Percentiles rank a stretch among this genome's conserved stretches.
Conservation (phyloP, 2,113 vertebrate species). For the Macaca mulatta region DNA sequence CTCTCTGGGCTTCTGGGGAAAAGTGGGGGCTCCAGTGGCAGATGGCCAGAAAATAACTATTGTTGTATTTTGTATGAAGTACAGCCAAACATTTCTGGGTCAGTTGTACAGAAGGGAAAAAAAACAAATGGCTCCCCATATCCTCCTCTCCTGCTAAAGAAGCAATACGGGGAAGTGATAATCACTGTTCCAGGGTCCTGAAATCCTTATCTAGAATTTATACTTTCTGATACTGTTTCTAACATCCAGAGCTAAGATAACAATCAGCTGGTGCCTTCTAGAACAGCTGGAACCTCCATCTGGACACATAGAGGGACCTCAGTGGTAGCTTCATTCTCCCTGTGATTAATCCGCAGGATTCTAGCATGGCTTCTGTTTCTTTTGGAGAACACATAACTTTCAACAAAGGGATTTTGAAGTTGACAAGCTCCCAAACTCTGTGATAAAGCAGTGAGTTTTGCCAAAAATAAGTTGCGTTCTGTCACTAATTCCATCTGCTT, state of each 20-base stretch:
- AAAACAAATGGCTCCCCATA: neutral
- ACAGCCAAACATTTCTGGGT: neutral
- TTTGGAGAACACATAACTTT: neutral
- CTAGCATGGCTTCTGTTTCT: neutral
- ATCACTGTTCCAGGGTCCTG: neutral
- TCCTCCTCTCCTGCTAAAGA: neutral
- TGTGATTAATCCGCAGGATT: neutral
- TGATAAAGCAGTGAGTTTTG: neutral
- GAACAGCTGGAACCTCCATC: neutral
- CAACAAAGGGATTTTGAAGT: constrained; percentile 1
- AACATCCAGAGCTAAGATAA: neutral
- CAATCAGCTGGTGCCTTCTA: neutral
- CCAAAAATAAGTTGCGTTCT: neutral
- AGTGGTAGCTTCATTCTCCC: neutral
- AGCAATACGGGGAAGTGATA: neutral
- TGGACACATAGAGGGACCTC: neutral
- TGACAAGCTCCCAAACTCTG: neutral
- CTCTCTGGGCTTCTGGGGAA: neutral
- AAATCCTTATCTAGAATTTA: neutral
- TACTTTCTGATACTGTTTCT: neutral
- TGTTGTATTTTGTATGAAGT: neutral
- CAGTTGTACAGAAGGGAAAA: neutral
- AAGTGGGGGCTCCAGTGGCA: neutral
- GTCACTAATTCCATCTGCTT: neutral
- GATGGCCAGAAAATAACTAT: neutral